Conservation (phyloP, 2,797 vertebrate genomes). For the Fundulus diaphanus region DNA sequence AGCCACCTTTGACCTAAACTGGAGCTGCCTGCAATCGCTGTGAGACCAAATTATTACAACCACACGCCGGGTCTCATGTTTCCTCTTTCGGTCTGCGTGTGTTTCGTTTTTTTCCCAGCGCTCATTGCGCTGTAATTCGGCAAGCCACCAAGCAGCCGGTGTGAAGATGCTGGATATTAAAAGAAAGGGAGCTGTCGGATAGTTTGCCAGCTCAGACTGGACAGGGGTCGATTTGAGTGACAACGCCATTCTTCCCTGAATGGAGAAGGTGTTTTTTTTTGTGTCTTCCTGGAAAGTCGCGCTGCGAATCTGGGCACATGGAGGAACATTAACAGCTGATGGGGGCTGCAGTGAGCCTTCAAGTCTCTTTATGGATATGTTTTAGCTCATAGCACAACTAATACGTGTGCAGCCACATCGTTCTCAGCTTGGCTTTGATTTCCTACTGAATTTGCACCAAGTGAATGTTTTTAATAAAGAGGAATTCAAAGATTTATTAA, state of each 20-base stretch:
- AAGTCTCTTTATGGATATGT: background rate
- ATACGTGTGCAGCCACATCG: background rate
- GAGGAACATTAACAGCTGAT: slow-evolving; percentile 12
- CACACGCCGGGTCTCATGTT: background rate
- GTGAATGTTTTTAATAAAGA: background rate
- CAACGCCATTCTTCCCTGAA: slow-evolving; percentile 33
- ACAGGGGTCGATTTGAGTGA: slow-evolving; percentile 26
- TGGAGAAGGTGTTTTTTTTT: background rate
- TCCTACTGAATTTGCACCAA: background rate
- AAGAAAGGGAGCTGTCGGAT: background rate
- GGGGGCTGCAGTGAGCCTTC: slow-evolving; percentile 9
- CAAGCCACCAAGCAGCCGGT: background rate
- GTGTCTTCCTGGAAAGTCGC: slow-evolving; percentile 56
- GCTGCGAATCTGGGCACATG: background rate
- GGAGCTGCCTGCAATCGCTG: background rate
- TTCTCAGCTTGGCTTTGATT: background rate
- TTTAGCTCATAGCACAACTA: background rate
- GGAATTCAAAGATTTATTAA: background rate
- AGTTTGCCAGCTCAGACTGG: background rate
- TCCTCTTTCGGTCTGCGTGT: slow-evolving; percentile 12
- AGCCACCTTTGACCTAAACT: background rate
- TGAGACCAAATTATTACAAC: slow-evolving; percentile 6
- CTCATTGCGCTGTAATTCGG: background rate
- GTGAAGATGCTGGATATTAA: background rate
- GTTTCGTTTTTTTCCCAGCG: background rate